Evolutionary conservation across 92 coral and sea anemone species (phyloP).

Genomic region (Porites divaricata): DNA sequence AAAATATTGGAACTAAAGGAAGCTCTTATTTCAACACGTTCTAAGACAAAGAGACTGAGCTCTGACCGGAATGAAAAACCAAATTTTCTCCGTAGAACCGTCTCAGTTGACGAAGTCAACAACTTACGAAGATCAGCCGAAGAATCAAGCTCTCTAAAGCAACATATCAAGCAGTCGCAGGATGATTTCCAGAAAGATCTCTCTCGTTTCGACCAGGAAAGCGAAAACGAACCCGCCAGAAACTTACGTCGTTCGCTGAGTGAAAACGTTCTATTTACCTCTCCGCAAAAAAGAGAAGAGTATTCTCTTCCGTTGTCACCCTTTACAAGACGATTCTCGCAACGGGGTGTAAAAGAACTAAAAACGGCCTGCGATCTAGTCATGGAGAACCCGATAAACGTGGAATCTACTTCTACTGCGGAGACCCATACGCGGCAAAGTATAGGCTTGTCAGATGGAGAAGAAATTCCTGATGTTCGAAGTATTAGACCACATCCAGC

Average conservation of each 20-base stretch:
- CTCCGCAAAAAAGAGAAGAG: not conserved
- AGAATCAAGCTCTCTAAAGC: not conserved
- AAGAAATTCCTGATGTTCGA: not conserved
- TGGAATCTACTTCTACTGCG: not conserved
- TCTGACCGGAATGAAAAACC: not conserved
- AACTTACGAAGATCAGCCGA: not conserved
- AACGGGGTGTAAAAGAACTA: slow-evolving; percentile 2
- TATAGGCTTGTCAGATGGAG: not conserved
- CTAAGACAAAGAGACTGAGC: slow-evolving; percentile 5
- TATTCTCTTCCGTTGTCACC: not conserved
- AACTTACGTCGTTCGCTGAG: slow-evolving; percentile 34
- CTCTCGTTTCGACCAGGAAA: not conserved
- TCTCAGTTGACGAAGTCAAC: slow-evolving; percentile 37
- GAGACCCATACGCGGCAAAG: not conserved
- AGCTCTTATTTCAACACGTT: slow-evolving; percentile 25
- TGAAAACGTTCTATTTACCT: slow-evolving; percentile 10
- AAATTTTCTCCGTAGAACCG: not conserved
- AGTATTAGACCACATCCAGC: slow-evolving; percentile 11
- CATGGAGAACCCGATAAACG: slow-evolving; percentile 66
- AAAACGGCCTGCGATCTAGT: slow-evolving; percentile 53
- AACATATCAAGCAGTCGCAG: not conserved
- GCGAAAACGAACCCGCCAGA: not conserved
- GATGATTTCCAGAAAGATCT: slow-evolving; percentile 3
- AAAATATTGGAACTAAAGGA: slow-evolving; percentile 38
- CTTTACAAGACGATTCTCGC: slow-evolving; percentile 15